Evolutionary conservation across 2,888 invertebrate species (phyloP).

Genomic region (Tortricodes alternella): DNA sequence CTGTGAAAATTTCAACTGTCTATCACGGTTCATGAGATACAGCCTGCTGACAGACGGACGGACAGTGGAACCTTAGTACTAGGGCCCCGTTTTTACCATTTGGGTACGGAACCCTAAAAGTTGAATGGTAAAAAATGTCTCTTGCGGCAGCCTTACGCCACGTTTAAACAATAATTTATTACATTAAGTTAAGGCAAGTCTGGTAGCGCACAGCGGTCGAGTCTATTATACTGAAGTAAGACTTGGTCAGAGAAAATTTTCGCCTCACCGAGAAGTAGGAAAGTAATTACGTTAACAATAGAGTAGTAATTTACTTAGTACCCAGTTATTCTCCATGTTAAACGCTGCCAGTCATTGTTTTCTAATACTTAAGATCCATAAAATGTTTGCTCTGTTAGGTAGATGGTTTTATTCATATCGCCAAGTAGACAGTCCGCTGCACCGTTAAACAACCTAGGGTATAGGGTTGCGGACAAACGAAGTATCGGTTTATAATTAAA

Average conservation of each 20-base stretch:
- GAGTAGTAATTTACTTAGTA: slow-evolving; percentile 32
- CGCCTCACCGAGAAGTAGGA: slow-evolving; percentile 22
- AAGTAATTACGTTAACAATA: slow-evolving; percentile 37
- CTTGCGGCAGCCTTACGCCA: too few species aligned
- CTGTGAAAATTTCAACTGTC: too few species aligned
- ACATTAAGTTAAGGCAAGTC: background rate
- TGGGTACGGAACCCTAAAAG: too few species aligned
- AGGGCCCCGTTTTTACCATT: too few species aligned
- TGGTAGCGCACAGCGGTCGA: background rate
- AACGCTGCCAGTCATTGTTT: slow-evolving; percentile 42
- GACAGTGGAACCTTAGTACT: too few species aligned
- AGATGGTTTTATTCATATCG: slow-evolving; percentile 68
- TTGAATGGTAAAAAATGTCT: too few species aligned
- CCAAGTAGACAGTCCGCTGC: slow-evolving; percentile 42
- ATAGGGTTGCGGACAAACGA: slow-evolving; percentile 32
- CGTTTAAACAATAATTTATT: too few species aligned
- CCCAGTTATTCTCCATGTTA: slow-evolving; percentile 22
- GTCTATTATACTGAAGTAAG: slow-evolving; percentile 11
- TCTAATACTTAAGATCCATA: slow-evolving; percentile 53
- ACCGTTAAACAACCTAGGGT: slow-evolving; percentile 68
- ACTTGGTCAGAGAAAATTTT: slow-evolving; percentile 25
- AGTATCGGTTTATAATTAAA: slow-evolving; percentile 6
- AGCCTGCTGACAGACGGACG: too few species aligned
- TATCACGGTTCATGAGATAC: too few species aligned
- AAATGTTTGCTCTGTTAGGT: slow-evolving; percentile 59